A percentile compares a stretch with the other conserved stretches of the same genome.
These are phyloP conservation scores for Drosophila trapezifrons DNA, from an alignment of 1,140 invertebrate genomes.

Conservation along the genomic window DNA sequence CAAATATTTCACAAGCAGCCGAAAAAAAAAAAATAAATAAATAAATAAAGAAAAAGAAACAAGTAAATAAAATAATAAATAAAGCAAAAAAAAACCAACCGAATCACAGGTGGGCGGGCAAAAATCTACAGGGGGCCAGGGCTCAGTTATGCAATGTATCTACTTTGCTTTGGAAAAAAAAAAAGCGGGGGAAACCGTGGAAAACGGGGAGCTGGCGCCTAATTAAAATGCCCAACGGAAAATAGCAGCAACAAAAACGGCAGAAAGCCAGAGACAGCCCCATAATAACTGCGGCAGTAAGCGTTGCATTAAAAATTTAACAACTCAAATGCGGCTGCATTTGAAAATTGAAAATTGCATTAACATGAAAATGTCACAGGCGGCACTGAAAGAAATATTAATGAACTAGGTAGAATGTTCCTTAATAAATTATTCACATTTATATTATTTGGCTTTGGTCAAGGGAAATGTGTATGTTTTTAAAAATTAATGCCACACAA, in stretches of 20 bases:
- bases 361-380: slow-evolving; percentile 68
- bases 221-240: slow-evolving; percentile 58
- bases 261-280: background rate
- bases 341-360: slow-evolving; percentile 63
- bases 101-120: slow-evolving; percentile 28
- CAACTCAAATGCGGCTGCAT: slow-evolving; percentile 52
- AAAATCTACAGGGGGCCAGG: slow-evolving; percentile 10
- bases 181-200: background rate
- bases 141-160: slow-evolving; percentile 34
- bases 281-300: slow-evolving; percentile 25
- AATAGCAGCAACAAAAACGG: slow-evolving; percentile 6
- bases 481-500: background rate
- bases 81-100: background rate
- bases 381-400: slow-evolving; percentile 47
- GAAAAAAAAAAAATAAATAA: background rate
- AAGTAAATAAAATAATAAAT: background rate
- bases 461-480: background rate
- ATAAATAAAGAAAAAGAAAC: slow-evolving; percentile 7
- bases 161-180: slow-evolving; percentile 21
- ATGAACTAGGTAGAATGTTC: background rate
- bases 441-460: background rate
- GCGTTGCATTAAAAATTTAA: slow-evolving; percentile 59
- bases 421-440: slow-evolving; percentile 4
- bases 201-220: slow-evolving; percentile 18
- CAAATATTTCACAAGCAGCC: slow-evolving; percentile 45